Evolutionary conservation across 2,113 vertebrate species (phyloP), one percentile per base, ranked within the genome.

Genomic region (Zapus hudsonius): DNA sequence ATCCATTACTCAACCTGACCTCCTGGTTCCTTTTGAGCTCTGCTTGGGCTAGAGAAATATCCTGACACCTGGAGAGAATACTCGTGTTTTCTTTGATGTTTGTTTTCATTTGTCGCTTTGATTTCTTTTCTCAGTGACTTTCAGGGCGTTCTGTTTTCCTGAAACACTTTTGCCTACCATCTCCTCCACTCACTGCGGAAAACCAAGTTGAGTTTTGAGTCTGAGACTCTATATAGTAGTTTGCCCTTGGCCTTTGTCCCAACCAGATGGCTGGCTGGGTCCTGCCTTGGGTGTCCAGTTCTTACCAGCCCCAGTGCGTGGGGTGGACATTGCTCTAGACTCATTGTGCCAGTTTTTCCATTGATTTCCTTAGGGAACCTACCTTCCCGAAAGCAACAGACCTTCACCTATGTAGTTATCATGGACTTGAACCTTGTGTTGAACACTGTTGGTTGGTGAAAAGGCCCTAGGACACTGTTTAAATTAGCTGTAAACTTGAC

Each of bases 321-420:
- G 87, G 85, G 8, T 67, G 91, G 95, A 80, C 61, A 84, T 66
- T 55, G 44, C 86, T 84, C 74, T 81, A 72, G 78, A 94, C 76
- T 40, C 73, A 42, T 91, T 91, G 74, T 84, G 86, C 94, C 59
- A 83, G 84, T 89, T 93, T 94, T 83, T 69, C 89, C 64, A 74
- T 75, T 64, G 25, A 17, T 94, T 75, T 93, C 94, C 84, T 91
- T 81, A 74, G 89, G 83, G 64, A 94, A 89, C 42, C 47, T 40
- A 8, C 29, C 80, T 74, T 74, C 76, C 84, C 74, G n/a, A 40
- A 11, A 64, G 80, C 87, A 93, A 67, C 25, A 61, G 42, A 3
- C 76, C 61, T 89, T 91, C 36, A 40, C 17, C 64, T 64, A 31
- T 79, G 61, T 7, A 81, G 61, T 63, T 67, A 29, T n/a, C 87